These are phyloP conservation scores for Motacilla tschutschensis DNA, from an alignment of 2,113 vertebrate genomes.

Conservation along the genomic window DNA sequence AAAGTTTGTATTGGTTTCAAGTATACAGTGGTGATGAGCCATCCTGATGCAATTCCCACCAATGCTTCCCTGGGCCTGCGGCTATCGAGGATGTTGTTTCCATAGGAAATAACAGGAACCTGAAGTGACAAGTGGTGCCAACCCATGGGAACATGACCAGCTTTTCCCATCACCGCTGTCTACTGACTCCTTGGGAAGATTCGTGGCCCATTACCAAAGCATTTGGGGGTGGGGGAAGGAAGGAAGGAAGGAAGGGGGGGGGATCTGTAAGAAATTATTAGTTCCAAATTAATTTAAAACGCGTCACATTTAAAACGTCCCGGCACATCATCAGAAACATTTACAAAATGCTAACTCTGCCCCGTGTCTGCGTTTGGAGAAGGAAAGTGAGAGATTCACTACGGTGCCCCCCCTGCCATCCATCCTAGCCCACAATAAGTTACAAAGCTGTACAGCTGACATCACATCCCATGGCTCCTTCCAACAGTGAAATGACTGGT, in stretches of 20 bases:
- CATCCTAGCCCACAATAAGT: not conserved
- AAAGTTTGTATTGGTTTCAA: constrained; percentile 61
- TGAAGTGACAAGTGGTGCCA: constrained; percentile 52
- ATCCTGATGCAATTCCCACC: constrained; percentile 2
- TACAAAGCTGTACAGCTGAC: not conserved
- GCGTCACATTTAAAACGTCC: constrained; percentile 49
- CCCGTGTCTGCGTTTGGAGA: not conserved
- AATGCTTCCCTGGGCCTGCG: constrained; percentile 4
- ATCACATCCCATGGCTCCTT: not conserved
- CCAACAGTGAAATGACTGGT: constrained; percentile 32
- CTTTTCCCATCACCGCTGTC: constrained; percentile 36
- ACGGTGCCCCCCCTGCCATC: not conserved
- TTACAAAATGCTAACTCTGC: constrained; percentile 33
- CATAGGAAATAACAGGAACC: constrained; percentile 78
- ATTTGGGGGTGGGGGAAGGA: not conserved
- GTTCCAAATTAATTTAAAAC: constrained; percentile 41
- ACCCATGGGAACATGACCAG: not conserved
- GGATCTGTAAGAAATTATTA: not conserved
- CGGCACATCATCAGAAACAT: constrained; percentile 45
- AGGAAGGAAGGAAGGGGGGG: not conserved
- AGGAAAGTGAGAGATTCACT: not conserved
- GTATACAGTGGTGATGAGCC: constrained; percentile 47
- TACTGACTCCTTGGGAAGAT: constrained; percentile 1
- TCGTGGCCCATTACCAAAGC: not conserved
- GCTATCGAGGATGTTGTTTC: constrained; percentile 62